Evolutionary conservation across 2,888 invertebrate genomes (phyloP).

Genomic region (Plebejus anna): DNA sequence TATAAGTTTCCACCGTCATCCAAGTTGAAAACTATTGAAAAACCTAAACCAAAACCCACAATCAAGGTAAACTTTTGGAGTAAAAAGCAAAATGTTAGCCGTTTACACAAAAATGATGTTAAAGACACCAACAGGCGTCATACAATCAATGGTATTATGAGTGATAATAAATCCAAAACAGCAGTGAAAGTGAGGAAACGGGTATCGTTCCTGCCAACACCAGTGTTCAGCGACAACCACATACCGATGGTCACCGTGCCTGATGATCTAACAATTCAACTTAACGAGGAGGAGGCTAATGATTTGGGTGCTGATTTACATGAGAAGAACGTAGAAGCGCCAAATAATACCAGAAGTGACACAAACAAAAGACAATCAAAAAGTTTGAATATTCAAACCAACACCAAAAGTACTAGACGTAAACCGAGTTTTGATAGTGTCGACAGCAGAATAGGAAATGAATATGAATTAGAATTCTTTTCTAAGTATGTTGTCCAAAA

Average conservation of each 20-base stretch:
- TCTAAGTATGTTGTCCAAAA: conserved; percentile 74
- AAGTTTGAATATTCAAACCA: conserved; percentile 46
- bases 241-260: conserved; percentile 74
- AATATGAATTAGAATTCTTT: conserved; percentile 71
- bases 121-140: conserved; percentile 55
- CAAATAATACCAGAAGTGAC: conserved; percentile 42
- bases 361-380: conserved; percentile 49
- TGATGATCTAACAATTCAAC: conserved; percentile 72
- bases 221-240: conserved; percentile 68
- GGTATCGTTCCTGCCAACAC: conserved; percentile 70
- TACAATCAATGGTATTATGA: conserved; percentile 50
- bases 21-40: conserved; percentile 52
- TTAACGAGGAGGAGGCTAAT: conserved; percentile 73
- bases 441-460: conserved; percentile 50
- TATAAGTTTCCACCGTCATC: conserved; percentile 61
- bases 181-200: conserved; percentile 64
- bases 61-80: conserved; percentile 76
- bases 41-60: conserved; percentile 62
- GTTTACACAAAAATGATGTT: conserved; percentile 49
- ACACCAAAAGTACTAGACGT: conserved; percentile 51
- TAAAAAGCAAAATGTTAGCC: conserved; percentile 53
- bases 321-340: conserved; percentile 44
- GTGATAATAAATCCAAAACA: conserved; percentile 51
- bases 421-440: conserved; percentile 51
- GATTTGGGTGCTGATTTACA: conserved; percentile 64